phyloP scores from a whole-genome alignment of 2,797 vertebrate species.

The Macropus fuliginosus region DNA sequence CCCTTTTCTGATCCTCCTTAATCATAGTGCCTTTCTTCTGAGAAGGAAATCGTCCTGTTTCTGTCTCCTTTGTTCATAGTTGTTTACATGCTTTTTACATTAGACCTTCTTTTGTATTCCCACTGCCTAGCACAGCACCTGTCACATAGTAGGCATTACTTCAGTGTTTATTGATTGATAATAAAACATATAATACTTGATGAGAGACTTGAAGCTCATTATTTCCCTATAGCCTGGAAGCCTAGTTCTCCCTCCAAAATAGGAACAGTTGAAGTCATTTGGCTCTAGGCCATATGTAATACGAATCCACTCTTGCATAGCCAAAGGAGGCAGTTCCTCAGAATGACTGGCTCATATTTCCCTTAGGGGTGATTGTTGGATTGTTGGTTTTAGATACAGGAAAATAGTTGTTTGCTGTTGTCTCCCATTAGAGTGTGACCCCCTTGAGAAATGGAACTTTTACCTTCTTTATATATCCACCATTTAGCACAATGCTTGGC shows the following conservation, averaged over 20 bases:
- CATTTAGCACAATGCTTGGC: background rate
- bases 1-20: too few species aligned
- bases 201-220: background rate
- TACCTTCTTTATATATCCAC: background rate
- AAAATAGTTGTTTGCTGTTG: background rate
- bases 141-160: too few species aligned
- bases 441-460: background rate
- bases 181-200: background rate
- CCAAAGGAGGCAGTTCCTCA: background rate
- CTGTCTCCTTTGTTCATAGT: too few species aligned
- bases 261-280: background rate
- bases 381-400: background rate
- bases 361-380: background rate
- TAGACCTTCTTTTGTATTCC: too few species aligned
- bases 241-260: background rate
- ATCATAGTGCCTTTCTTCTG: too few species aligned
- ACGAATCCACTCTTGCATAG: background rate
- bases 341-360: background rate
- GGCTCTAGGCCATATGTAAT: background rate
- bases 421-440: background rate
- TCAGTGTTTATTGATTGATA: background rate
- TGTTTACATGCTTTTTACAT: too few species aligned
- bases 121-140: too few species aligned
- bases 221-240: background rate
- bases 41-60: too few species aligned